Conservation (phyloP, 2,113 vertebrate genomes). For the Phalacrocorax carbo region DNA sequence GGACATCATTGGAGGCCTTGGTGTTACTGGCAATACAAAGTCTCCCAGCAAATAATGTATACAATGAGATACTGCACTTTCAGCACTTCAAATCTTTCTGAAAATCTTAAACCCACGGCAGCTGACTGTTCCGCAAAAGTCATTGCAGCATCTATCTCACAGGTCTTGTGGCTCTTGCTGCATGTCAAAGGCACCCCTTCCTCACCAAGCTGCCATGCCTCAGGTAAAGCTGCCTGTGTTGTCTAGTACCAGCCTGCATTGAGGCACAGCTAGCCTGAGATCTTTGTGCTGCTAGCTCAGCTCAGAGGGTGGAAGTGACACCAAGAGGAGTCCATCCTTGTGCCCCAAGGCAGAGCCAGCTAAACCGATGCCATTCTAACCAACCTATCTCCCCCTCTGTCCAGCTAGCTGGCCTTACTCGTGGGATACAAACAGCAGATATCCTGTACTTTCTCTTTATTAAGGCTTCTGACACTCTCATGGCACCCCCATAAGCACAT, state of each 20-base stretch:
- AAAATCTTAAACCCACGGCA: neutral
- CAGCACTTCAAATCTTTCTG: neutral
- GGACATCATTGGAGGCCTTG: neutral
- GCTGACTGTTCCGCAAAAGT: neutral
- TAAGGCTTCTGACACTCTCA: neutral
- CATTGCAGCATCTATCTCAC: rapidly evolving
- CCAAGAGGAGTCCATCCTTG: neutral
- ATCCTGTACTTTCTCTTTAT: neutral
- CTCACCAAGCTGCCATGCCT: neutral
- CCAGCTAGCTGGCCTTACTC: rapidly evolving
- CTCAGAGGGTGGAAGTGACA: neutral
- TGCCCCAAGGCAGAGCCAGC: neutral
- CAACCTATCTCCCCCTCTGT: neutral
- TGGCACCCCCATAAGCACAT: neutral
- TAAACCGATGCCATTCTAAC: neutral
- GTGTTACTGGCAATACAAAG: neutral
- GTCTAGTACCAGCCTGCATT: neutral
- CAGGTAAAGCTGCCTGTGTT: neutral
- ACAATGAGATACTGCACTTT: neutral
- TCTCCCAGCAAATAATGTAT: neutral
- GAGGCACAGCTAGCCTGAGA: neutral
- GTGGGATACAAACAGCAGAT: neutral
- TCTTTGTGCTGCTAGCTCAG: neutral
- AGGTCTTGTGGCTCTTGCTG: neutral
- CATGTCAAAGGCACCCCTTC: neutral